Conservation (phyloP, 2,888 invertebrate species). For the Synanthedon vespiformis region DNA sequence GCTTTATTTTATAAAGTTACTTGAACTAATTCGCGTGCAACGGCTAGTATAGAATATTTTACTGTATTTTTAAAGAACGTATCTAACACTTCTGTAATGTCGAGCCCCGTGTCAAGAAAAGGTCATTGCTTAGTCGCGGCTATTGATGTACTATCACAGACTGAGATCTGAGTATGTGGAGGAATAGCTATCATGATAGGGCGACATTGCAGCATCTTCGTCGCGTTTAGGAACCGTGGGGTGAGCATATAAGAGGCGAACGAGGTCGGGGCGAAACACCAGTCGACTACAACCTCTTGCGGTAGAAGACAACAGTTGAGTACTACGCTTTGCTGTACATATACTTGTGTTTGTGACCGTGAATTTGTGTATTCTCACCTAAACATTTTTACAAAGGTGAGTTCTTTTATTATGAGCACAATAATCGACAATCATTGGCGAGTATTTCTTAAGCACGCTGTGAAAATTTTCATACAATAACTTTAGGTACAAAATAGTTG, state of each 20-base stretch:
- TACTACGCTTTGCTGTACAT: constrained; percentile 20
- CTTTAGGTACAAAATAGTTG: too few relatives aligned
- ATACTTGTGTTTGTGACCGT: constrained; percentile 41
- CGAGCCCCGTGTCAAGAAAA: background rate
- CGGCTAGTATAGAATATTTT: too few relatives aligned
- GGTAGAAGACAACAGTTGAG: constrained; percentile 33
- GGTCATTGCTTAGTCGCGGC: constrained; percentile 24
- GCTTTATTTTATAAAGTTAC: too few relatives aligned
- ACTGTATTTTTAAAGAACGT: background rate
- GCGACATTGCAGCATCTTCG: constrained; percentile 50
- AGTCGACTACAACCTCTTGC: constrained; percentile 31
- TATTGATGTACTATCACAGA: constrained; percentile 20
- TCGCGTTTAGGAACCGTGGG: constrained; percentile 32
- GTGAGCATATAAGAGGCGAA: constrained; percentile 49
- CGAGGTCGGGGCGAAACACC: constrained; percentile 45
- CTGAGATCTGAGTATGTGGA: constrained; percentile 22
- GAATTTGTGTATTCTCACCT: constrained; percentile 27
- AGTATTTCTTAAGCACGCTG: too few relatives aligned
- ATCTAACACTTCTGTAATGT: background rate
- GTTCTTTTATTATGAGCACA: constrained; percentile 11
- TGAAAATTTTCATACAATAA: too few relatives aligned
- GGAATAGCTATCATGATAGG: constrained; percentile 40
- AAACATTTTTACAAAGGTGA: constrained; percentile 27
- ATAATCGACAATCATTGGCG: constrained; percentile 2
- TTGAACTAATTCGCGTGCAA: background rate